phyloP scores from a whole-genome alignment of 2,888 invertebrate genomes.

The Hartigia nigra region DNA sequence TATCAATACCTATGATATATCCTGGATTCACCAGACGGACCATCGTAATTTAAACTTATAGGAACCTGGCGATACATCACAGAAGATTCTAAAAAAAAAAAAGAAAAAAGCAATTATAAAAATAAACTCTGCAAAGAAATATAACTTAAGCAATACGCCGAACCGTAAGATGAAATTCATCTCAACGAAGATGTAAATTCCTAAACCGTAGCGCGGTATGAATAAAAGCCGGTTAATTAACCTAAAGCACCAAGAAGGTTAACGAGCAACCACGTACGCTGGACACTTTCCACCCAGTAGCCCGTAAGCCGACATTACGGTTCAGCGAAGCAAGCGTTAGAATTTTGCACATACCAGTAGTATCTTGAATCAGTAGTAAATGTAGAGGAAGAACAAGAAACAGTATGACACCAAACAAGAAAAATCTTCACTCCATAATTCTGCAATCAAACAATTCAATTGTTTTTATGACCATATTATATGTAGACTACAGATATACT shows the following conservation, averaged over 20 bases:
- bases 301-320: constrained; percentile 49
- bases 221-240: neutral
- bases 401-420: neutral
- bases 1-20: neutral
- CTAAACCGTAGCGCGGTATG: neutral
- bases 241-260: constrained; percentile 43
- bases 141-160: neutral
- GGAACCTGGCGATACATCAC: neutral
- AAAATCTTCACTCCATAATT: neutral
- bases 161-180: neutral
- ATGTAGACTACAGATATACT: neutral
- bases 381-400: neutral
- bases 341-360: neutral
- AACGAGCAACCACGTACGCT: constrained; percentile 53
- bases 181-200: neutral
- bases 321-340: constrained; percentile 18
- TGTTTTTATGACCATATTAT: neutral
- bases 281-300: constrained; percentile 51
- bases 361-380: neutral
- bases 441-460: neutral
- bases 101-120: neutral
- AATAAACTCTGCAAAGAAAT: neutral
- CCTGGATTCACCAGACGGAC: neutral
- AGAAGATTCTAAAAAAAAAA: neutral
- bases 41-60: neutral